Evolutionary conservation across 2,797 vertebrate species (phyloP).

Genomic region (Etheostoma perlongum): DNA sequence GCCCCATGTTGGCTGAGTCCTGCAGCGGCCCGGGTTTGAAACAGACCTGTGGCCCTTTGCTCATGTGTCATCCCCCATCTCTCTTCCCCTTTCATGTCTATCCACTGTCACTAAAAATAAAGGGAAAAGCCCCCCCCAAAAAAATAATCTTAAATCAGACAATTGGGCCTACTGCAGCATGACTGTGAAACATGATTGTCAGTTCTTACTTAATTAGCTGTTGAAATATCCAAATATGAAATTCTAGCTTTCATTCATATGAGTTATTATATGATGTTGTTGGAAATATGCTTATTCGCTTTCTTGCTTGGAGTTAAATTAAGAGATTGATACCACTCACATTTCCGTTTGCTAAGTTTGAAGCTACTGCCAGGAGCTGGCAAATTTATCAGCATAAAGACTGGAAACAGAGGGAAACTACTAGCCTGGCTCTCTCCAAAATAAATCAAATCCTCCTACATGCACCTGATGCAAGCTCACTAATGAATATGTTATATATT

Average conservation of each 20-base stretch:
- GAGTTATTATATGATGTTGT: neutral
- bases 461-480: conserved; percentile 10
- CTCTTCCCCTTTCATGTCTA: no score
- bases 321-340: neutral
- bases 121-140: no score
- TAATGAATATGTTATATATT: conserved; percentile 4
- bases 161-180: conserved; percentile 6
- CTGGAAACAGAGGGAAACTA: neutral
- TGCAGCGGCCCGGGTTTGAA: no score
- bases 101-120: no score
- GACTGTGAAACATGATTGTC: conserved; percentile 29
- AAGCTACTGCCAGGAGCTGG: neutral
- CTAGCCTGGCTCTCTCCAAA: neutral
- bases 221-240: neutral
- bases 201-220: neutral
- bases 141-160: conserved; percentile 22
- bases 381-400: conserved; percentile 5
- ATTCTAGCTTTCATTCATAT: neutral
- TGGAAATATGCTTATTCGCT: neutral
- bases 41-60: no score
- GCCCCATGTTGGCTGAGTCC: no score
- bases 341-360: neutral
- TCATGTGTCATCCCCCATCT: no score
- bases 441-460: conserved; percentile 4
- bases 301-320: neutral